Evolutionary conservation across 2,797 vertebrate genomes (phyloP).

Genomic region (Falco columbarius): DNA sequence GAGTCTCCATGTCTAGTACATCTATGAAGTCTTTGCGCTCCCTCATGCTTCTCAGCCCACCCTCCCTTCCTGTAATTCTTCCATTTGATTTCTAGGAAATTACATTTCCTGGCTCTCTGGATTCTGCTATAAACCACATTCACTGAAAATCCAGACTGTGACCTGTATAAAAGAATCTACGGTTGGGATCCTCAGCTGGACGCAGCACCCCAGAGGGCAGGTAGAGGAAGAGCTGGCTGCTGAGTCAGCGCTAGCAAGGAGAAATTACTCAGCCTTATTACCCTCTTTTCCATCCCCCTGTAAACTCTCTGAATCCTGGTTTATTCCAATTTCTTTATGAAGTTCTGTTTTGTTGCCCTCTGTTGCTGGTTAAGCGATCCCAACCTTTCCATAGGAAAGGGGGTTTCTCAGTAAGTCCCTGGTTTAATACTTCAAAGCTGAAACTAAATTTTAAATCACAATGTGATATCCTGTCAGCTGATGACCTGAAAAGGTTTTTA

Average conservation of each 20-base stretch:
- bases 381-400: neutral
- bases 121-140: neutral
- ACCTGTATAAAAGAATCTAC: neutral
- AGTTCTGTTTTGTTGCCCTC: neutral
- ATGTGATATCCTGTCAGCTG: neutral
- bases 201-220: neutral
- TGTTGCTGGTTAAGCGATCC: neutral
- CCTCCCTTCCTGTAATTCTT: neutral
- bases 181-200: neutral
- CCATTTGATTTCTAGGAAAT: conserved; percentile 37
- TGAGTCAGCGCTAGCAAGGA: neutral
- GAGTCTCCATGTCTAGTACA: neutral
- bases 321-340: neutral
- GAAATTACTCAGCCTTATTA: neutral
- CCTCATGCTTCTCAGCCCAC: neutral
- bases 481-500: neutral
- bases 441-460: neutral
- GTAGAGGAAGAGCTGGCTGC: neutral
- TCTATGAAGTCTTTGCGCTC: neutral
- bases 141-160: conserved; percentile 8
- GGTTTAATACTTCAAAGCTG: neutral
- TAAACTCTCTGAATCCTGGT: neutral
- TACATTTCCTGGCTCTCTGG: conserved; percentile 9
- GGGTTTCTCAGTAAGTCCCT: neutral
- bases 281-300: neutral